Evolutionary conservation across 2,888 invertebrate species (phyloP).

Genomic region (Carcina quercana): DNA sequence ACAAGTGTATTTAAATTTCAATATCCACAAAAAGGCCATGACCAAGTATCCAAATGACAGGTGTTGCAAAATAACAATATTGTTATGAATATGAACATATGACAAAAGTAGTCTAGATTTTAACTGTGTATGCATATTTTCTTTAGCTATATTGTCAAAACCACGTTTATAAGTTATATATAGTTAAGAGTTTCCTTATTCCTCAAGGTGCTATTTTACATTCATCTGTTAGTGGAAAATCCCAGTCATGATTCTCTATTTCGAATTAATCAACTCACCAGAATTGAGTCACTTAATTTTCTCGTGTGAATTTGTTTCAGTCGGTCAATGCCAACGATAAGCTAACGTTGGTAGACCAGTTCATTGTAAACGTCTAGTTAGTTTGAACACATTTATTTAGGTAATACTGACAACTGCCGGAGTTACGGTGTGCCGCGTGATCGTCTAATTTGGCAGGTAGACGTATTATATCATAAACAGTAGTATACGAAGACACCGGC

Average conservation of each 20-base stretch:
- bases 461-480: constrained; percentile 33
- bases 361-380: neutral
- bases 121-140: no score
- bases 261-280: constrained; percentile 29
- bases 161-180: no score
- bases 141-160: no score
- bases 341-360: constrained; percentile 1
- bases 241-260: constrained; percentile 25
- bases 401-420: neutral
- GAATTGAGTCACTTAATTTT: constrained; percentile 24
- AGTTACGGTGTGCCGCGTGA: constrained; percentile 3
- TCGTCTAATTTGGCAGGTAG: constrained; percentile 21
- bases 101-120: no score
- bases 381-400: neutral
- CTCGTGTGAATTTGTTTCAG: constrained; percentile 45
- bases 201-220: no score
- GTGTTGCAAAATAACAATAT: no score
- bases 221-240: constrained; percentile 30
- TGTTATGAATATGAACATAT: no score
- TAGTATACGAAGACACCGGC: constrained; percentile 51
- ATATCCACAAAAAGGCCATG: no score
- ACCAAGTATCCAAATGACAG: no score
- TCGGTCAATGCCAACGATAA: constrained; percentile 56
- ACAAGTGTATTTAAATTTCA: no score
- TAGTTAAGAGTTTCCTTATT: no score